Conservation (phyloP, 2,113 vertebrate species). For the Verasper variegatus region DNA sequence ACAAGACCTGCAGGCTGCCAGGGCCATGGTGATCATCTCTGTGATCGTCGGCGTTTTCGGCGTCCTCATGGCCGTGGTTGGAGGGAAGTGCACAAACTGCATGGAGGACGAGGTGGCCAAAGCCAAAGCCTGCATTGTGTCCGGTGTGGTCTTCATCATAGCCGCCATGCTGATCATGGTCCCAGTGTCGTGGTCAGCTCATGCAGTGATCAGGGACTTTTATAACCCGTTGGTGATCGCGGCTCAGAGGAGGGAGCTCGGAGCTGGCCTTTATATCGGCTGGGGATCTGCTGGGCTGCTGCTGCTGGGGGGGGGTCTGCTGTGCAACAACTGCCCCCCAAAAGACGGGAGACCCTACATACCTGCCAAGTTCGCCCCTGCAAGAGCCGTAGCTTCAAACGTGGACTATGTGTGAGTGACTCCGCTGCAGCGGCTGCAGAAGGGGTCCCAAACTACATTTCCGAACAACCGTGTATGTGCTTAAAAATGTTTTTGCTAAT, state of each 20-base stretch:
- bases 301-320: slow-evolving; percentile 81
- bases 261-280: slow-evolving; percentile 81
- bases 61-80: slow-evolving; percentile 76
- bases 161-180: slow-evolving; percentile 77
- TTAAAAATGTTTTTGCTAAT: not conserved
- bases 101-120: slow-evolving; percentile 81
- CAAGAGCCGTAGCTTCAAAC: slow-evolving; percentile 61
- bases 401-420: slow-evolving; percentile 78
- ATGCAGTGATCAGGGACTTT: slow-evolving; percentile 80
- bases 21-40: slow-evolving; percentile 82
- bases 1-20: slow-evolving; percentile 81
- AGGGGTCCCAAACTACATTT: not conserved
- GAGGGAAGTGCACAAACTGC: slow-evolving; percentile 86
- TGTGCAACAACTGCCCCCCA: slow-evolving; percentile 83
- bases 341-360: slow-evolving; percentile 65
- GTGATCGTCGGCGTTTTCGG: slow-evolving; percentile 80
- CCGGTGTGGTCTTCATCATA: slow-evolving; percentile 82
- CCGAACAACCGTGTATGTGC: not conserved
- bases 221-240: slow-evolving; percentile 79
- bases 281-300: slow-evolving; percentile 78
- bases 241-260: slow-evolving; percentile 81
- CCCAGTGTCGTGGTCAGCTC: slow-evolving; percentile 84
- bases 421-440: not conserved
- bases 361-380: slow-evolving; percentile 71
- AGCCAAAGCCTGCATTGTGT: slow-evolving; percentile 78